Base-by-base conservation (phyloP, 1,140 invertebrate species). In the Plutomurus gul region DNA sequence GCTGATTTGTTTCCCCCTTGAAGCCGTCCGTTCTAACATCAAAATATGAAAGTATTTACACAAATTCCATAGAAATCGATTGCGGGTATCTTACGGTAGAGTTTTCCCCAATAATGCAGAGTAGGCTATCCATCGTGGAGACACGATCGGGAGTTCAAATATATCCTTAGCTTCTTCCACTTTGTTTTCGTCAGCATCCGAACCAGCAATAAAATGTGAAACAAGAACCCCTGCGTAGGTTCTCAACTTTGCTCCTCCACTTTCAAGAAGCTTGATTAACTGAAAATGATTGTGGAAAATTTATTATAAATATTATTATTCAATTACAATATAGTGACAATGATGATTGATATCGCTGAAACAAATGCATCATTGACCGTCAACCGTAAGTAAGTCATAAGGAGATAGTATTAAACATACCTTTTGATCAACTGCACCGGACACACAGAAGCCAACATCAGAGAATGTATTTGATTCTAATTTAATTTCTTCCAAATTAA, bases 181-280 rank as follows among this genome's bases (percentile, higher is more conserved):
- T 86, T 93, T 93, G 85, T 90, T 92, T 86, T 95, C 93, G 81
- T 91, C 89, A 60, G 92, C 90, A 87, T 94, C 91, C 81, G 90
- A 89, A 43, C 95, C 95, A 83, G 93, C 93, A 85, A 97, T 94
- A 82, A 95, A 89, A 89, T 96, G 94, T 39, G 95, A 96, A 76
- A 95, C 93, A 88, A 92, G 94, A 86, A 96, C 93, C 80, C 92
- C 92, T 78, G 96, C 91, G 87, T 96, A 96, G 84, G 91, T 92
- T 77, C 92, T 91, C 82, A 90, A 90, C 85, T 94, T 93, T n/a
- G 92, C 95, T 72, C 94, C 94, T 83, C 94, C 93, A 85, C 90
- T 89, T 87, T 92, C 91, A 11, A 81, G 22, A 13, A 77, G 43
- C 37, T 77, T 81, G 30, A 77, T 43, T n/a, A 72, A 60, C 79